Evolutionary conservation across 2,113 vertebrate genomes (phyloP).

Genomic region (Mormyrus iriodes): DNA sequence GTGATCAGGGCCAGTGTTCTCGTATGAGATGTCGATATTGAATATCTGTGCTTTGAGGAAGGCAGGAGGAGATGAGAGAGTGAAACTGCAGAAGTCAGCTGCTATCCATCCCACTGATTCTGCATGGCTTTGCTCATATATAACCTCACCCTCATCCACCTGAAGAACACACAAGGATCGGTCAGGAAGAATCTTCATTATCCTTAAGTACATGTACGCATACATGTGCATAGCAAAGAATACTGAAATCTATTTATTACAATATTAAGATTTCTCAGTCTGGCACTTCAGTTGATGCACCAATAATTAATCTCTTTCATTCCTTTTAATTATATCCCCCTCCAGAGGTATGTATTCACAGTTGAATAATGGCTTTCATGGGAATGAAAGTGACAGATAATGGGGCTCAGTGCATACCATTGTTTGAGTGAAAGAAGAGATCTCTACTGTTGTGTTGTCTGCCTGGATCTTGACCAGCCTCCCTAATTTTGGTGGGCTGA

Average conservation of each 20-base stretch:
- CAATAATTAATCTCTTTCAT: not conserved
- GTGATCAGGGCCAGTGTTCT: conserved; percentile 58
- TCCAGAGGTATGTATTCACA: not conserved
- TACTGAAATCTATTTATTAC: not conserved
- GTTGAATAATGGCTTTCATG: not conserved
- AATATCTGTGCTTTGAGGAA: conserved; percentile 68
- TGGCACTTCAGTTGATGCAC: not conserved
- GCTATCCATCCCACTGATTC: conserved; percentile 63
- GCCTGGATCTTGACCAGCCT: conserved; percentile 59
- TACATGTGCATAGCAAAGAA: not conserved
- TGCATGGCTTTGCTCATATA: conserved; percentile 63
- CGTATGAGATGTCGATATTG: conserved; percentile 74
- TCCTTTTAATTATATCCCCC: not conserved
- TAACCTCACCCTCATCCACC: conserved; percentile 69
- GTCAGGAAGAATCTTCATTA: not conserved
- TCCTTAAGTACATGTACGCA: not conserved
- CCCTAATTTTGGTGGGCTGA: conserved; percentile 68
- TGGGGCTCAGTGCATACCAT: conserved; percentile 66
- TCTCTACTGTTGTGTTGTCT: conserved; percentile 60
- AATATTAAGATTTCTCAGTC: not conserved
- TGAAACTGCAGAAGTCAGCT: conserved; percentile 75
- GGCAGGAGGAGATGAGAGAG: conserved; percentile 65
- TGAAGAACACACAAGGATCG: conserved; percentile 37
- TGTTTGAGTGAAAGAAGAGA: conserved; percentile 73
- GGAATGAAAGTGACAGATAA: not conserved